phyloP scores from a whole-genome alignment of 2,113 vertebrate genomes.

The Nyctibius bracteatus region DNA sequence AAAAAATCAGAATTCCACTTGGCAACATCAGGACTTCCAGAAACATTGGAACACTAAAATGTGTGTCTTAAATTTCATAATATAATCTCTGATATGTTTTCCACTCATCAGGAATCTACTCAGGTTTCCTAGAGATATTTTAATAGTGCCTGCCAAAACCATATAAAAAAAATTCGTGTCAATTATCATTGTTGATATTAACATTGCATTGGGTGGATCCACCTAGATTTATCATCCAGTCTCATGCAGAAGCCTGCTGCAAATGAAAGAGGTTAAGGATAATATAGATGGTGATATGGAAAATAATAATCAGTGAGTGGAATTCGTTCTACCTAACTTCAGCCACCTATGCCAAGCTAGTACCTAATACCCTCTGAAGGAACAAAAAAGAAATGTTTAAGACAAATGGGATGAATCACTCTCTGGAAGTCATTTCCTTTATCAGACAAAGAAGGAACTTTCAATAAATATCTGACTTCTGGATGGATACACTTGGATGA shows the following conservation, averaged over 20 bases:
- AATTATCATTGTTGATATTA: background rate
- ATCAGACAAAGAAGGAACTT: background rate
- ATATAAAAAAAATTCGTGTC: background rate
- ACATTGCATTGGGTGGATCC: background rate
- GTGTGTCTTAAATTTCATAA: background rate
- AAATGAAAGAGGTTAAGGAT: background rate
- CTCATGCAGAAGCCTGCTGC: background rate
- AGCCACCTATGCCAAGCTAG: background rate
- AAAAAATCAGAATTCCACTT: background rate
- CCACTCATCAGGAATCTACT: background rate
- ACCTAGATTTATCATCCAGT: background rate
- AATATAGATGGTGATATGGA: background rate
- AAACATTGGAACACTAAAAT: background rate
- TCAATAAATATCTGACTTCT: background rate
- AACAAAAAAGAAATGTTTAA: background rate
- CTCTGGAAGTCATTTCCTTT: background rate
- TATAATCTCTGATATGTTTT: background rate
- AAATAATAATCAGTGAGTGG: background rate
- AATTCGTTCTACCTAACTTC: background rate
- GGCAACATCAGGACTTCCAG: background rate
- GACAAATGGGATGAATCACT: background rate
- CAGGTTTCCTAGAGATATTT: background rate
- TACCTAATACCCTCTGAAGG: background rate
- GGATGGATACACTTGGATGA: background rate
- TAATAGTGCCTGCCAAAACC: background rate